These are phyloP conservation scores for Mellilla xanthometata DNA, from an alignment of 2,888 invertebrate species.

Conservation along the genomic window DNA sequence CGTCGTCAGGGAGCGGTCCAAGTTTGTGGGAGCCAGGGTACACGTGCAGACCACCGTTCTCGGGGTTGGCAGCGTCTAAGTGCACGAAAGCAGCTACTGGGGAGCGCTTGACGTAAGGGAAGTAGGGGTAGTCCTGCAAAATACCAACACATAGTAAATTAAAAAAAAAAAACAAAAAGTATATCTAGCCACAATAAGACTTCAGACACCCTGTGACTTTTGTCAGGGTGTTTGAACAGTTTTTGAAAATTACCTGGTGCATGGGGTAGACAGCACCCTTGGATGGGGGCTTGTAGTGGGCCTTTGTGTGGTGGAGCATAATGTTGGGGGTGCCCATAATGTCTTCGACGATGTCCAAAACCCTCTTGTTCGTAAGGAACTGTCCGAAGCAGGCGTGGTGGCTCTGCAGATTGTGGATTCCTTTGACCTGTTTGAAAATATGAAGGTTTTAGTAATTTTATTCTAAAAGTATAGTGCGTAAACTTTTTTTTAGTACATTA, in stretches of 20 bases:
- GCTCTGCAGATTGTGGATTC: constrained; percentile 82
- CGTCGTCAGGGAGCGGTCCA: constrained; percentile 73
- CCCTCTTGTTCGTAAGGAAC: constrained; percentile 65
- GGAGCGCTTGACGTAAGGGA: constrained; percentile 79
- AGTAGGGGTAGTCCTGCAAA: constrained; percentile 81
- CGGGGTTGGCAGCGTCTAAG: constrained; percentile 77
- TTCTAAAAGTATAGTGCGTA: no score
- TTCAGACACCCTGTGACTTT: no score
- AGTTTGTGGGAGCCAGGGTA: constrained; percentile 68
- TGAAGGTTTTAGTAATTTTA: no score
- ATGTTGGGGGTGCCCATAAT: constrained; percentile 79
- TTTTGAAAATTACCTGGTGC: constrained; percentile 79
- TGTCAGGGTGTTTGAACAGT: no score
- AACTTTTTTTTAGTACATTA: no score
- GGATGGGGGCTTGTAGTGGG: constrained; percentile 82
- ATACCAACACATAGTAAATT: not conserved
- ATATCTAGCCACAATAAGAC: no score
- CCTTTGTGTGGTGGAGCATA: constrained; percentile 83
- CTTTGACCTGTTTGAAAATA: constrained; percentile 66
- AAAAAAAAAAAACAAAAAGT: constrained; percentile 1
- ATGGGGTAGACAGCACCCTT: constrained; percentile 83
- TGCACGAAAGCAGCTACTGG: constrained; percentile 82
- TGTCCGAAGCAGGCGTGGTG: constrained; percentile 76
- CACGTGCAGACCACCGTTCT: constrained; percentile 65
- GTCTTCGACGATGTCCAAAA: constrained; percentile 79